These are phyloP conservation scores for Eulacestoma nigropectus DNA, from an alignment of 2,113 vertebrate genomes.

Conservation along the genomic window DNA sequence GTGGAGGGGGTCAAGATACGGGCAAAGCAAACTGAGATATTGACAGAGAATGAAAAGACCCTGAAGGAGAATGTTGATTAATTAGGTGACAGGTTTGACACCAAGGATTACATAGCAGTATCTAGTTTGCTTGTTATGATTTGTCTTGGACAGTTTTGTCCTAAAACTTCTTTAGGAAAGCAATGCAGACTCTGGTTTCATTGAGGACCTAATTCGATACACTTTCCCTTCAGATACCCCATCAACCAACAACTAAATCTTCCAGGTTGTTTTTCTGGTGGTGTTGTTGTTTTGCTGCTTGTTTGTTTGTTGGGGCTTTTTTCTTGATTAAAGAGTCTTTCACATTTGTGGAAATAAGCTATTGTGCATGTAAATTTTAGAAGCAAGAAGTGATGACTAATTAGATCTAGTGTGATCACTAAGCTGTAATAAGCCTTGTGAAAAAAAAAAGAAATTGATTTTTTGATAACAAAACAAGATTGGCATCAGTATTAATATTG, in stretches of 20 bases:
- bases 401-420: background rate
- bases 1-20: fast-evolving
- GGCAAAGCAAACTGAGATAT: background rate
- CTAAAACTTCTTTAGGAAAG: background rate
- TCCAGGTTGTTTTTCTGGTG: background rate
- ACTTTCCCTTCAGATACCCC: background rate
- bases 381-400: background rate
- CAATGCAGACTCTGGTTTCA: background rate
- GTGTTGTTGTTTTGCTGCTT: background rate
- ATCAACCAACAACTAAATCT: background rate
- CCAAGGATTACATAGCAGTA: background rate
- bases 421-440: background rate
- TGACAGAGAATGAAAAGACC: background rate
- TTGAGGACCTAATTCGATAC: background rate
- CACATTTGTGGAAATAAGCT: background rate
- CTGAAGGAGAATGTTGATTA: background rate
- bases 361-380: background rate
- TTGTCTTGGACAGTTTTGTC: background rate
- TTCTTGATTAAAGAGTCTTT: background rate
- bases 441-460: background rate
- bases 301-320: background rate
- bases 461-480: background rate
- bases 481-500: background rate
- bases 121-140: background rate
- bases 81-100: background rate